phyloP scores from a whole-genome alignment of 2,797 vertebrate genomes.

The Lemur catta region DNA sequence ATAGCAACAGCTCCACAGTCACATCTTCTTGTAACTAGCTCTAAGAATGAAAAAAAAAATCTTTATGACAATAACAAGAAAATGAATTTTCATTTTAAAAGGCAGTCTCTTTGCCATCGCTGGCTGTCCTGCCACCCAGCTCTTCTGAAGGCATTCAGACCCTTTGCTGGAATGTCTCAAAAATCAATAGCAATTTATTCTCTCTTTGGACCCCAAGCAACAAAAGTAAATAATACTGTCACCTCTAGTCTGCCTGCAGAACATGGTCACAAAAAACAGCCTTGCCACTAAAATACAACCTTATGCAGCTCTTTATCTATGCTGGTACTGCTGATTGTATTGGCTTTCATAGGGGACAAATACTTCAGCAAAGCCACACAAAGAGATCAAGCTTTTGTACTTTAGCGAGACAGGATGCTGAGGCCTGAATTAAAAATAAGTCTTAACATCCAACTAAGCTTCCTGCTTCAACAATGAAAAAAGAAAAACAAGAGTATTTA shows the following conservation, averaged over 20 bases:
- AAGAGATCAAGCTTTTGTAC: constrained; percentile 56
- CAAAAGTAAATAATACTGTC: constrained; percentile 92
- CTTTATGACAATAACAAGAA: constrained; percentile 68
- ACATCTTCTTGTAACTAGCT: constrained; percentile 66
- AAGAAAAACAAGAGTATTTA: neutral
- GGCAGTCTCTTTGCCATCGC: constrained; percentile 56
- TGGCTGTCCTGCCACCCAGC: constrained; percentile 79
- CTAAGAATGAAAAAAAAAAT: constrained; percentile 51
- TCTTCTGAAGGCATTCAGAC: constrained; percentile 84
- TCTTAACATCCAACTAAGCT: neutral
- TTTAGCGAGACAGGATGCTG: neutral
- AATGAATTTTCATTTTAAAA: constrained; percentile 81
- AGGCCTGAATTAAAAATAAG: constrained; percentile 3
- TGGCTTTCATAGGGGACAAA: constrained; percentile 73
- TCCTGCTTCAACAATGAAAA: neutral
- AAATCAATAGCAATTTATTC: constrained; percentile 95
- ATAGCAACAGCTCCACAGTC: constrained; percentile 49
- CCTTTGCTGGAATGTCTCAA: constrained; percentile 85
- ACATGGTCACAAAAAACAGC: constrained; percentile 82
- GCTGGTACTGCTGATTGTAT: constrained; percentile 62
- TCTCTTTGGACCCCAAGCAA: constrained; percentile 89
- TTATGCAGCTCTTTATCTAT: constrained; percentile 76
- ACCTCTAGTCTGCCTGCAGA: constrained; percentile 85
- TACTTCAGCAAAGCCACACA: constrained; percentile 66
- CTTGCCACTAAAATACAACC: constrained; percentile 73